Conservation (phyloP, 2,113 vertebrate species). For the Budorcas taxicolor region DNA sequence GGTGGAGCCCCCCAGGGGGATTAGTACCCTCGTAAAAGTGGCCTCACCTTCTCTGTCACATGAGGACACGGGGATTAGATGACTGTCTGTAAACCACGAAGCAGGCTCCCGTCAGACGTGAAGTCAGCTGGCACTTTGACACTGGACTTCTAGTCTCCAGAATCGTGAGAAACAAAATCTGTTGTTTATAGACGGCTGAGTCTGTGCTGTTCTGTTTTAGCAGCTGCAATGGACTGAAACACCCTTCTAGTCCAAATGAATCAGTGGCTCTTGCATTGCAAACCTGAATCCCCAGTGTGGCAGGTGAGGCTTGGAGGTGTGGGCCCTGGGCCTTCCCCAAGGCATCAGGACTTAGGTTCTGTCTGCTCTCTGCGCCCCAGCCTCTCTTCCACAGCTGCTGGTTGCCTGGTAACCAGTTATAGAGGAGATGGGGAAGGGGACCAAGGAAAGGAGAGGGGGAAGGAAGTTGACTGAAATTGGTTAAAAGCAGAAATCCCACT, state of each 20-base stretch:
- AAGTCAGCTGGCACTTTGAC: rapidly evolving
- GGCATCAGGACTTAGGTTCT: background rate
- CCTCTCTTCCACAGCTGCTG: background rate
- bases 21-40: background rate
- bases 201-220: rapidly evolving
- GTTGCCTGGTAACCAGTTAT: background rate
- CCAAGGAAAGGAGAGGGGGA: background rate
- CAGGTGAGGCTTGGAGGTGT: background rate
- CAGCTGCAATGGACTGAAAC: rapidly evolving
- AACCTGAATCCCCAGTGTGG: background rate
- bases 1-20: rapidly evolving
- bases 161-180: rapidly evolving
- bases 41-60: rapidly evolving
- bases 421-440: no score
- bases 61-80: background rate
- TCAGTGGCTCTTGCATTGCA: background rate
- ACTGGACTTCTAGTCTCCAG: background rate
- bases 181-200: rapidly evolving
- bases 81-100: rapidly evolving
- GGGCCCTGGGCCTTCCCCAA: background rate
- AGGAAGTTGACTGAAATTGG: background rate
- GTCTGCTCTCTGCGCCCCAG: background rate
- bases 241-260: background rate
- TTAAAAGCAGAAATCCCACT: background rate
- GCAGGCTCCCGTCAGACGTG: rapidly evolving